These are phyloP conservation scores for Epistrophe eligans DNA, from an alignment of 2,888 invertebrate species.

Conservation along the genomic window DNA sequence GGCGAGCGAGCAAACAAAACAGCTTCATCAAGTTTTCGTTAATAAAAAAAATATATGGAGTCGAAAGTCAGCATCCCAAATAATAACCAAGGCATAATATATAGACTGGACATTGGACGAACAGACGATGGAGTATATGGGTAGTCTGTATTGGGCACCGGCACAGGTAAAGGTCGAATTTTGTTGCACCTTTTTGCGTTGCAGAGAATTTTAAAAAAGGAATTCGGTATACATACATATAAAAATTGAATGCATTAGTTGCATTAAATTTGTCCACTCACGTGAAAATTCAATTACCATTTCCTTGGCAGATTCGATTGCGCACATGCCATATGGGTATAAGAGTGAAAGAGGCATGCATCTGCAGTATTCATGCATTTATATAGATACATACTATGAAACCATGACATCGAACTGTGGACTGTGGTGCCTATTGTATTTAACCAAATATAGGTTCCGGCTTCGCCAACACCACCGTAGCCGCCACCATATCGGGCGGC, in stretches of 20 bases:
- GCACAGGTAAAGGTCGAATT: constrained; percentile 31
- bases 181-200: constrained; percentile 51
- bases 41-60: neutral
- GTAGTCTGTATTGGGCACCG: neutral
- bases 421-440: constrained; percentile 61
- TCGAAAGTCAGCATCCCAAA: constrained; percentile 56
- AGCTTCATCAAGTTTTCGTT: constrained; percentile 24
- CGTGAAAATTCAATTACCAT: constrained; percentile 82
- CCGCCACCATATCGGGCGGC: neutral
- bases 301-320: constrained; percentile 72
- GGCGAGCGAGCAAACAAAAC: constrained; percentile 51
- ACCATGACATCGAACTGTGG: constrained; percentile 25
- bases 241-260: constrained; percentile 75
- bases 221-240: neutral
- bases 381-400: too few species aligned
- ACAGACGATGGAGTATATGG: neutral
- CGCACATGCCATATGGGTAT: constrained; percentile 20
- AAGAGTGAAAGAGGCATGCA: neutral
- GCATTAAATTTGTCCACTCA: constrained; percentile 80
- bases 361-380: constrained; percentile 53
- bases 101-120: neutral
- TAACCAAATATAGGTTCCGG: constrained; percentile 62
- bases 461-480: neutral
- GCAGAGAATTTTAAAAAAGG: constrained; percentile 24
- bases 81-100: constrained; percentile 10